A percentile compares a stretch with the other conserved stretches of the same genome.
These are phyloP conservation scores for Rallus crepitans DNA, from an alignment of 2,797 vertebrate genomes.

Conservation along the genomic window DNA sequence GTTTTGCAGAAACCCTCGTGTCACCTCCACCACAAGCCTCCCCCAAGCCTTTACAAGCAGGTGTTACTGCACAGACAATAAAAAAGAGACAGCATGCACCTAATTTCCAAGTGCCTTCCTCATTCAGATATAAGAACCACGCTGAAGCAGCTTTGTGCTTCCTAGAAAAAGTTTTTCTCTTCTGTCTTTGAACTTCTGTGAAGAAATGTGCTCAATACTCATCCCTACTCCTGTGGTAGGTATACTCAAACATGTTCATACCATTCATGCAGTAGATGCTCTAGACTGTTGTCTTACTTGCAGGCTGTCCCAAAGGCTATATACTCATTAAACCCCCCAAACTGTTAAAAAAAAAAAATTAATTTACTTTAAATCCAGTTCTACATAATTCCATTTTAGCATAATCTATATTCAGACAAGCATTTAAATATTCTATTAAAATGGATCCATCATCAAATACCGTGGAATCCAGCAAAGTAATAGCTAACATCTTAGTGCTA, in stretches of 20 bases:
- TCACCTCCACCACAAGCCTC: background rate
- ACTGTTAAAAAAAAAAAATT: conserved; percentile 36
- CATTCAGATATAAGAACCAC: background rate
- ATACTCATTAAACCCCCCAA: background rate
- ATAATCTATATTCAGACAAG: conserved; percentile 59
- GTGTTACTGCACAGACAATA: background rate
- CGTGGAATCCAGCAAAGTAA: conserved; percentile 70
- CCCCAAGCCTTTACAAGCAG: background rate
- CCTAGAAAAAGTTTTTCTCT: background rate
- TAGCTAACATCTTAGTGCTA: conserved; percentile 72
- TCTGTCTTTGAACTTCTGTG: background rate
- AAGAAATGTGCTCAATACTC: background rate
- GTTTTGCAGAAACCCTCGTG: background rate
- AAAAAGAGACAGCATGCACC: background rate
- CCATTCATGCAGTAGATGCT: background rate
- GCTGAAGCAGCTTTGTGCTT: background rate
- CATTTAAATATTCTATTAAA: conserved; percentile 79
- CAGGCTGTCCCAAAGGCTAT: conserved; percentile 22
- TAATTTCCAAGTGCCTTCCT: background rate
- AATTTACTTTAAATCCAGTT: conserved; percentile 64
- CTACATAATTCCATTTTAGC: conserved; percentile 56
- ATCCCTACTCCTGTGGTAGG: background rate
- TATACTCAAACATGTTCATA: background rate
- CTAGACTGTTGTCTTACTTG: background rate
- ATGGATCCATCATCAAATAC: conserved; percentile 73